Evolutionary conservation across 2,797 vertebrate species (phyloP).

Genomic region (Hyperoplus immaculatus): DNA sequence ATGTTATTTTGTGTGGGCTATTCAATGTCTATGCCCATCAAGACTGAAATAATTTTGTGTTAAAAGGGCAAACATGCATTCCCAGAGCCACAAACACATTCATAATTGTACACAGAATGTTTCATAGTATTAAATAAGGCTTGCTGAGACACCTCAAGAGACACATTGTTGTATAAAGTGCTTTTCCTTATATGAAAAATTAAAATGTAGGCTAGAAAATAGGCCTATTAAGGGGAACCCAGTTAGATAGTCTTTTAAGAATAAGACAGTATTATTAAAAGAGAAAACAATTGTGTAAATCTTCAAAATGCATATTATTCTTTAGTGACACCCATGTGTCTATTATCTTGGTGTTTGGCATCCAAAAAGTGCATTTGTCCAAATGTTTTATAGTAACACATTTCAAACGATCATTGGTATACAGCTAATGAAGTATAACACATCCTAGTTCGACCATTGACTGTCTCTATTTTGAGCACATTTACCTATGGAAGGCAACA

Average conservation of each 20-base stretch:
- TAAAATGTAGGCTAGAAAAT: background rate
- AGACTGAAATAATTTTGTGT: constrained; percentile 26
- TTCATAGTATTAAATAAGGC: too few relatives aligned
- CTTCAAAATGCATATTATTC: background rate
- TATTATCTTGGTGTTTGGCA: background rate
- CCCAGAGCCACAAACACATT: constrained; percentile 22
- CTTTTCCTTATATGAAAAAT: background rate
- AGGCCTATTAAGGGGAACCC: background rate
- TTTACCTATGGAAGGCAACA: background rate
- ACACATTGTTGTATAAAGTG: background rate
- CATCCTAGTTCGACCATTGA: background rate
- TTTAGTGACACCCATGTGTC: background rate
- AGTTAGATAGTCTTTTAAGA: background rate
- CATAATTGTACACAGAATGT: background rate
- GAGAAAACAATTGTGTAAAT: background rate
- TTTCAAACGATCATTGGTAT: background rate
- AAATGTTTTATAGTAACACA: background rate
- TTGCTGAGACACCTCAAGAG: background rate
- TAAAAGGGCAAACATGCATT: constrained; percentile 22
- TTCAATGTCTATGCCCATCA: too few relatives aligned
- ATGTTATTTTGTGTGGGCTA: background rate
- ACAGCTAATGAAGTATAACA: background rate
- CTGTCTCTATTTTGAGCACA: too few relatives aligned
- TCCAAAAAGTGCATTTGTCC: background rate
- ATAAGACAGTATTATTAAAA: background rate